These are phyloP conservation scores for Sus scrofa DNA, from an alignment of 2,113 vertebrate genomes.

Conservation along the genomic window DNA sequence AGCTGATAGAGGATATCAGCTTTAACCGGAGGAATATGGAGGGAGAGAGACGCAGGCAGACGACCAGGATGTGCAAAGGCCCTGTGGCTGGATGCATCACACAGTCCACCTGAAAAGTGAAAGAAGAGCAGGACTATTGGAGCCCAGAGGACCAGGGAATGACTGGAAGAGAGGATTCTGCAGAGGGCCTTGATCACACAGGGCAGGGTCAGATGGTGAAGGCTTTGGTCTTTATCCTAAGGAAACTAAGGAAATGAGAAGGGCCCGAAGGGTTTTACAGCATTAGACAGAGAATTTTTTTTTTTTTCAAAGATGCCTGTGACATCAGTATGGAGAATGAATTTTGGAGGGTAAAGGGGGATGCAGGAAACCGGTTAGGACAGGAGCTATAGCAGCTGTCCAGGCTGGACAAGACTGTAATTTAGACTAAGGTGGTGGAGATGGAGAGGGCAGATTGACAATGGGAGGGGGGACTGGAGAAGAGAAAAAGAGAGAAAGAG, in stretches of 20 bases:
- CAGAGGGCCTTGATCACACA: neutral
- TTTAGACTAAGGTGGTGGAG: neutral
- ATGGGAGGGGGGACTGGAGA: rapidly evolving
- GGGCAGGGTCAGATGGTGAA: neutral
- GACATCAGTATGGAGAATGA: neutral
- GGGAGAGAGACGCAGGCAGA: neutral
- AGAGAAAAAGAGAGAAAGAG: neutral
- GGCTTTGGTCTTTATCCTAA: neutral
- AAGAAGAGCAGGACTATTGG: neutral
- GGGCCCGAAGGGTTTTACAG: neutral
- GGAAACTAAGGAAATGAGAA: neutral
- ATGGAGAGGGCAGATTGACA: neutral
- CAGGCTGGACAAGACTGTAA: neutral
- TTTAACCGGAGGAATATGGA: neutral
- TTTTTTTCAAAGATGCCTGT: neutral
- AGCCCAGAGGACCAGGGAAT: neutral
- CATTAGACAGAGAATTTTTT: neutral
- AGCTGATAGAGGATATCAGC: neutral
- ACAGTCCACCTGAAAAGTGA: neutral
- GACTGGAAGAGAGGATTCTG: neutral
- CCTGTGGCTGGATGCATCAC: neutral
- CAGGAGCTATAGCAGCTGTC: neutral
- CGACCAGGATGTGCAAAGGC: neutral
- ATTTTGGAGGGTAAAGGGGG: neutral
- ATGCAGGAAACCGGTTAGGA: neutral